A percentile compares a stretch with the other conserved stretches of the same genome.
Evolutionary conservation across 2,113 vertebrate species (phyloP).

Genomic region (Anarrhichthys ocellatus): DNA sequence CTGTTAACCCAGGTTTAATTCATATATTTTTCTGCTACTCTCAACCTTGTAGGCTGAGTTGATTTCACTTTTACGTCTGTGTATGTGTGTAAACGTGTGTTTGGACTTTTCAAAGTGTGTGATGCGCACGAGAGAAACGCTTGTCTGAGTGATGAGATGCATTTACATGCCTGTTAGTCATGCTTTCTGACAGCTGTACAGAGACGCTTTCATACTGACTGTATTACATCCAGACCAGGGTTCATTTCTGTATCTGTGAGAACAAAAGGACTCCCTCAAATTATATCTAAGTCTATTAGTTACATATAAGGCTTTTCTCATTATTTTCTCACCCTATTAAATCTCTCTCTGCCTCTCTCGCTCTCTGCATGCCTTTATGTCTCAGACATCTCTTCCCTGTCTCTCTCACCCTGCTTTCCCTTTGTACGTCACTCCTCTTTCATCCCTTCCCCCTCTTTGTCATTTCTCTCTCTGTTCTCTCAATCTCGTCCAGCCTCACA

Average conservation of each 20-base stretch:
- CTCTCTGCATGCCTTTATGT: conserved; percentile 16
- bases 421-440: conserved; percentile 40
- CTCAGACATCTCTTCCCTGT: conserved; percentile 31
- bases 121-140: conserved; percentile 1
- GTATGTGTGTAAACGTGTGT: not conserved
- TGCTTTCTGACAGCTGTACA: conserved; percentile 8
- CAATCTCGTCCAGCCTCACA: conserved; percentile 1
- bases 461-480: conserved; percentile 30
- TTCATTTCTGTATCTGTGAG: not conserved
- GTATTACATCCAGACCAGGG: not conserved
- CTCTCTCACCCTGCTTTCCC: conserved; percentile 46
- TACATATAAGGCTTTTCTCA: not conserved
- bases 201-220: not conserved
- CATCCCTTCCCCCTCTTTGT: conserved; percentile 39
- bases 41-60: not conserved
- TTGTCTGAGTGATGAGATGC: conserved; percentile 28
- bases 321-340: conserved; percentile 3
- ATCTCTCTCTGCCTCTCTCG: conserved; percentile 7
- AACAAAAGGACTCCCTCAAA: not conserved
- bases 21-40: not conserved
- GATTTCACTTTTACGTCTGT: not conserved
- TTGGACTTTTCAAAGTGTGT: not conserved
- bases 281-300: conserved; percentile 5
- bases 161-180: conserved; percentile 34
- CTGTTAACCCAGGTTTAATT: not conserved